A percentile compares a stretch with the other conserved stretches of the same genome.
phyloP scores from a whole-genome alignment of 1,140 invertebrate genomes.

The Drosophila burlai region DNA sequence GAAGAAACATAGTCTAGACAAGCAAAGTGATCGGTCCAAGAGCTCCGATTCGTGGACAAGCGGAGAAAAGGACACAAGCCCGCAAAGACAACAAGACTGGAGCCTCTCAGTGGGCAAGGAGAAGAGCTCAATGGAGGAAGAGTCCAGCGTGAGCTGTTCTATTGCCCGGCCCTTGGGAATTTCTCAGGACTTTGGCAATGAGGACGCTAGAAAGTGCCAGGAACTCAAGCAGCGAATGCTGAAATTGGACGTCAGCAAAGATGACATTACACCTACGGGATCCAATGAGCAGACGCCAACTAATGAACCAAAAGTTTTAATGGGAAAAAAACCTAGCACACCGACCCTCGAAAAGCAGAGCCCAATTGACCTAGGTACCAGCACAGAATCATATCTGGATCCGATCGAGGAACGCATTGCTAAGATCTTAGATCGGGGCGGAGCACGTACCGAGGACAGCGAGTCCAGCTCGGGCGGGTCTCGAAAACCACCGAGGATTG shows the following conservation, averaged over 20 bases:
- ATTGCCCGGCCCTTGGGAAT: slow-evolving; percentile 91
- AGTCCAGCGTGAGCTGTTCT: slow-evolving; percentile 92
- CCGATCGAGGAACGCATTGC: slow-evolving; percentile 80
- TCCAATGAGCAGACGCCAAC: slow-evolving; percentile 71
- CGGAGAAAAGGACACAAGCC: slow-evolving; percentile 87
- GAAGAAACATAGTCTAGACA: slow-evolving; percentile 86
- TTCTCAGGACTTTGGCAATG: slow-evolving; percentile 89
- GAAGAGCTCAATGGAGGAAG: slow-evolving; percentile 89
- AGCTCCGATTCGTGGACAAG: slow-evolving; percentile 89
- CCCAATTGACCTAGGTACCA: slow-evolving; percentile 86
- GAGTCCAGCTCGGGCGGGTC: slow-evolving; percentile 82
- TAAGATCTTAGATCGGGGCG: slow-evolving; percentile 66
- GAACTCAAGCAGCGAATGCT: slow-evolving; percentile 82
- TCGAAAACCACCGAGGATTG: slow-evolving; percentile 73
- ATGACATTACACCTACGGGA: slow-evolving; percentile 50
- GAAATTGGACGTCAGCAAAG: slow-evolving; percentile 65
- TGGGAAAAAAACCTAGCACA: slow-evolving; percentile 86
- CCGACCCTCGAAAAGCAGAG: slow-evolving; percentile 88
- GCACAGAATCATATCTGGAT: slow-evolving; percentile 78
- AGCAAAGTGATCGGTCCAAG: slow-evolving; percentile 88
- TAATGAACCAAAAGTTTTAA: slow-evolving; percentile 63
- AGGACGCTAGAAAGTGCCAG: slow-evolving; percentile 86
- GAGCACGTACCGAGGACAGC: slow-evolving; percentile 65
- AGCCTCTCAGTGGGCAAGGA: slow-evolving; percentile 87
- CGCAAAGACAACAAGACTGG: slow-evolving; percentile 78